Evolutionary conservation across 2,113 vertebrate genomes (phyloP).

Genomic region (Charina bottae): DNA sequence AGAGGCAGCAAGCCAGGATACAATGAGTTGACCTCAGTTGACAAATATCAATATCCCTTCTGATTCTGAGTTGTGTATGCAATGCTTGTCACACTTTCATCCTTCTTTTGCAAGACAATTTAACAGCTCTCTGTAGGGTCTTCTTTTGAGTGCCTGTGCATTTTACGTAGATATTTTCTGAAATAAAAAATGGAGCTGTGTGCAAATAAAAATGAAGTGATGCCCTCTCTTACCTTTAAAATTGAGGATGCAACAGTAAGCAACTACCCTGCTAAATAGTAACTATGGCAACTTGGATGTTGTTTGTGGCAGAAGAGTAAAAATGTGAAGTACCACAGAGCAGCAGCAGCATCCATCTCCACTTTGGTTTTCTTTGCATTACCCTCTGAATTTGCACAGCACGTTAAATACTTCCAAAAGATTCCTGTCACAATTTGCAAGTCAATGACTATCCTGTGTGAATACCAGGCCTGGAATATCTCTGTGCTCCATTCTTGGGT

Average conservation of each 20-base stretch:
- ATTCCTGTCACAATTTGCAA: slow-evolving; percentile 54
- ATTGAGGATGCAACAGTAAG: neutral
- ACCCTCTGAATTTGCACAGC: slow-evolving; percentile 15
- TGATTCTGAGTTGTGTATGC: neutral
- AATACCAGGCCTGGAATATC: slow-evolving; percentile 9
- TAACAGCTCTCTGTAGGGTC: neutral
- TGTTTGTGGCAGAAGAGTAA: slow-evolving; percentile 5
- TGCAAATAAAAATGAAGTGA: neutral
- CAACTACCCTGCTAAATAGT: neutral
- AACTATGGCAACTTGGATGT: neutral
- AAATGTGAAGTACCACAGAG: slow-evolving; percentile 5
- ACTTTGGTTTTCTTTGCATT: slow-evolving; percentile 19
- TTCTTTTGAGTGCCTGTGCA: neutral
- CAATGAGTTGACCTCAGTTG: neutral
- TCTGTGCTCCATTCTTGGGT: slow-evolving; percentile 8
- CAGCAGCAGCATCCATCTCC: slow-evolving; percentile 8
- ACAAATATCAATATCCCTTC: neutral
- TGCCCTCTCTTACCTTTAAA: neutral
- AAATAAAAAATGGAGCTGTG: neutral
- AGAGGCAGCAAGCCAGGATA: neutral
- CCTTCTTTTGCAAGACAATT: slow-evolving; percentile 24
- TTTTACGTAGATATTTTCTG: neutral
- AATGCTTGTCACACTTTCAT: slow-evolving; percentile 5
- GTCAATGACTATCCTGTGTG: slow-evolving; percentile 27
- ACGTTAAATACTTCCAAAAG: slow-evolving; percentile 14